Conservation (phyloP, 2,797 vertebrate genomes). For the Characodon lateralis region DNA sequence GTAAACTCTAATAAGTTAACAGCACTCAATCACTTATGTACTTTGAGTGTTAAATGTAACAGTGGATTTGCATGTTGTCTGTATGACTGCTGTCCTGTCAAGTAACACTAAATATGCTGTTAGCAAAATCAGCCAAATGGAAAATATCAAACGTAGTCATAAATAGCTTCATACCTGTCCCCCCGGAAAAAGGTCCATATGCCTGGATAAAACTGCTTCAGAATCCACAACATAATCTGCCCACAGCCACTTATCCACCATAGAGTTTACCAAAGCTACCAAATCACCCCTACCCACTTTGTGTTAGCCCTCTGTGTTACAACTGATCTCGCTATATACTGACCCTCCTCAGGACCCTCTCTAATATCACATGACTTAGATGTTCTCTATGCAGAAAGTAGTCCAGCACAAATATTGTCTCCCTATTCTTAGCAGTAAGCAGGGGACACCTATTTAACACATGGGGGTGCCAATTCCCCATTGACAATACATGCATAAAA, state of each 20-base stretch:
- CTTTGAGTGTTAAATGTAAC: background rate
- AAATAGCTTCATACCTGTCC: background rate
- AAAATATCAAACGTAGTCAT: background rate
- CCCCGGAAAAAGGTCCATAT: background rate
- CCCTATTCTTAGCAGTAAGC: background rate
- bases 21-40: no score
- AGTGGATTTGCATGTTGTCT: no score
- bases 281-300: background rate
- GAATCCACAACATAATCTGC: background rate
- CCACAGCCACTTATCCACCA: background rate
- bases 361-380: background rate
- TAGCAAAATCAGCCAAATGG: no score
- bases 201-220: background rate
- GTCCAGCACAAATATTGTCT: no score
- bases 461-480: background rate
- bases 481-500: background rate
- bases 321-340: background rate
- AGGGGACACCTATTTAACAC: background rate
- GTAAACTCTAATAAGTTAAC: background rate
- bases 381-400: background rate
- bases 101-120: no score
- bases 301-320: background rate
- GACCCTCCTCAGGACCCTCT: background rate
- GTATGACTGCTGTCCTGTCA: no score
- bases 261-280: background rate